Base-by-base conservation (phyloP, 2,888 invertebrate genomes). In the Sminthurides aquaticus region DNA sequence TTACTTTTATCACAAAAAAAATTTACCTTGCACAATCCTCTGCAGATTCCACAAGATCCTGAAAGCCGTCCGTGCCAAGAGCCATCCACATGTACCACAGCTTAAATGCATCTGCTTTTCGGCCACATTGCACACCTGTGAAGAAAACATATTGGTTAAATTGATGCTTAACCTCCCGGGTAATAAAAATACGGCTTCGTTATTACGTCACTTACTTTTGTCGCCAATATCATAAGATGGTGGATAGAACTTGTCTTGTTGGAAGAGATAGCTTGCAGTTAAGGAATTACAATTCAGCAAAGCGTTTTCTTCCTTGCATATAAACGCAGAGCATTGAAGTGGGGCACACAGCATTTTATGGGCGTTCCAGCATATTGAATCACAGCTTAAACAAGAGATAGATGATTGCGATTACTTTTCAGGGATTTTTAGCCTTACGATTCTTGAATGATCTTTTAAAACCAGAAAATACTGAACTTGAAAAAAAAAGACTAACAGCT, bases 51-150 rank as follows among this genome's bases (percentile, higher is more conserved):
- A 89, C 82, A 0, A 87, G 80, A 0, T 76, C 73, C 57, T 80
- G 80, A 1, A 89, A 81, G 0, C 85, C 86, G 0, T 76, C 76
- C 57, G 85, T 84, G 0, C 90, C 90, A 0, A 89, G 82, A 0
- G 90, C 89, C 77, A 91, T 89, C 86, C 94, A 90, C 87, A 92
- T 90, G 70, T 92, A 79, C 94, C 95, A 96, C 3, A 95, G 82
- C 79, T 96, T 96, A 77, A 94, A 88, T 1, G 90, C 87, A 78
- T 96, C 95, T 62, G 91, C 89, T 82, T 94, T 94, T 28, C 95
- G 83, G 0, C 95, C 95, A 77, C 95, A 96, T 77, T 95, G 94
- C 20, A 88, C 84, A 80, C 76, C 84, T 83, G 59, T 83, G 81
- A n/a, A n/a, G n/a, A 27, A 54, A 5, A n/a, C n/a, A n/a, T n/a